Percentiles rank a stretch among this genome's conserved stretches.
phyloP scores from a whole-genome alignment of 2,888 invertebrate genomes.

The Tetramorium bicarinatum region DNA sequence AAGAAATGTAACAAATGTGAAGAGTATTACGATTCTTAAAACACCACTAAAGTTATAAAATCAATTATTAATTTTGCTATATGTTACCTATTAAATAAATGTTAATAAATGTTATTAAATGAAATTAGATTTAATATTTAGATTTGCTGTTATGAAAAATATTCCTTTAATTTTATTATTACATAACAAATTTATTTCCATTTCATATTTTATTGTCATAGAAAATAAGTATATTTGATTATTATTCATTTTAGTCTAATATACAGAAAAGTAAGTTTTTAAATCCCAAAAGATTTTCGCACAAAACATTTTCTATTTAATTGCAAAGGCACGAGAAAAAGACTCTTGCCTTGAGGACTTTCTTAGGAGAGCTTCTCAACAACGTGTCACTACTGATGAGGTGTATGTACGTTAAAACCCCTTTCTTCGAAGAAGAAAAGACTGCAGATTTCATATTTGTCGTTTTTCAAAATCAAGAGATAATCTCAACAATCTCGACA shows the following conservation, averaged over 20 bases:
- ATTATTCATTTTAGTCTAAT: background rate
- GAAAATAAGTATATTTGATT: background rate
- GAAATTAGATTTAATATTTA: background rate
- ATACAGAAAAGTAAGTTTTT: background rate
- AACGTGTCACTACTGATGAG: constrained; percentile 15
- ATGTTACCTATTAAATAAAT: too few relatives aligned
- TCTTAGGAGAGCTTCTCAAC: background rate
- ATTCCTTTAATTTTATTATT: background rate
- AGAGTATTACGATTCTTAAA: background rate
- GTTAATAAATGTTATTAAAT: too few relatives aligned
- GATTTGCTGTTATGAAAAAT: background rate
- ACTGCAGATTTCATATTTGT: background rate
- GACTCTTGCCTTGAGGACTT: constrained; percentile 2
- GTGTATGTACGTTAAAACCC: background rate
- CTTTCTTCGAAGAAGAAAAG: background rate
- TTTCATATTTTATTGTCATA: background rate
- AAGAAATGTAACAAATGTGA: constrained; percentile 52
- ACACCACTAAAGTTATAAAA: background rate
- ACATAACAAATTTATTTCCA: constrained; percentile 1
- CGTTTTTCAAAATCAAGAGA: constrained; percentile 11
- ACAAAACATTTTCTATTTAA: constrained; percentile 16
- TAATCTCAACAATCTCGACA: background rate
- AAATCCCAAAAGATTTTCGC: background rate
- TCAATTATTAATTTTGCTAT: background rate
- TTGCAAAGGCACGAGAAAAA: background rate